Evolutionary conservation across 2,797 vertebrate genomes (phyloP).

Genomic region (Epinephelus awoara): DNA sequence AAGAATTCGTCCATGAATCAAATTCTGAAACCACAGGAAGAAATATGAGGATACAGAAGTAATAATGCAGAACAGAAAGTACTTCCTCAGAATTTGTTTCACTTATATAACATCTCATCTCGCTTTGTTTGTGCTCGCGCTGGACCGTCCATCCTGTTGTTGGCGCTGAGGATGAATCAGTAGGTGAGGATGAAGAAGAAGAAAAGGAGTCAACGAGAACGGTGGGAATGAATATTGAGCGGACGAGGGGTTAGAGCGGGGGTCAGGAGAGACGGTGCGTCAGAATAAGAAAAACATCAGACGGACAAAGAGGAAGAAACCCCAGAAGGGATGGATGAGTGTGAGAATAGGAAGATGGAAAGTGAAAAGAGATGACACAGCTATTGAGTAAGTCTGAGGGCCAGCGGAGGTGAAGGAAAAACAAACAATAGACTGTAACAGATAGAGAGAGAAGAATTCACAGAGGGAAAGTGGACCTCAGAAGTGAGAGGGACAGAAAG

Average conservation of each 20-base stretch:
- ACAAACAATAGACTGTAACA: slow-evolving; percentile 59
- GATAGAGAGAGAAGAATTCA: slow-evolving; percentile 53
- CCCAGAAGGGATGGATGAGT: slow-evolving; percentile 59
- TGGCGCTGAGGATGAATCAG: slow-evolving; percentile 15
- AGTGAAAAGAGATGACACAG: slow-evolving; percentile 71
- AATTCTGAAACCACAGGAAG: slow-evolving; percentile 43
- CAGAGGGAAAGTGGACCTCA: slow-evolving; percentile 15
- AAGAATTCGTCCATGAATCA: slow-evolving; percentile 70
- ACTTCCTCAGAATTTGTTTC: slow-evolving; percentile 34
- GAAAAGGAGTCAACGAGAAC: background rate
- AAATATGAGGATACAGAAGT: slow-evolving; percentile 49
- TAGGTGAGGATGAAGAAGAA: slow-evolving; percentile 1
- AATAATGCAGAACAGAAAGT: slow-evolving; percentile 50
- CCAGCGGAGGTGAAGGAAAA: slow-evolving; percentile 66
- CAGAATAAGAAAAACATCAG: slow-evolving; percentile 54
- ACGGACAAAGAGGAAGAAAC: slow-evolving; percentile 64
- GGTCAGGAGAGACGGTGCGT: slow-evolving; percentile 30
- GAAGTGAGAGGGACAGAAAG: slow-evolving; percentile 11
- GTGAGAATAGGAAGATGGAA: slow-evolving; percentile 77
- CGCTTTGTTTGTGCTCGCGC: background rate
- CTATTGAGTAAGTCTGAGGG: slow-evolving; percentile 59
- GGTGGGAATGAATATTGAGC: slow-evolving; percentile 59
- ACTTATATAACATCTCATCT: slow-evolving; percentile 19
- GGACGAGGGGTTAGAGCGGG: slow-evolving; percentile 40
- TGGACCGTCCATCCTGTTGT: background rate